phyloP scores from a whole-genome alignment of 2,797 vertebrate species.

The Halcyon leucocephala region DNA sequence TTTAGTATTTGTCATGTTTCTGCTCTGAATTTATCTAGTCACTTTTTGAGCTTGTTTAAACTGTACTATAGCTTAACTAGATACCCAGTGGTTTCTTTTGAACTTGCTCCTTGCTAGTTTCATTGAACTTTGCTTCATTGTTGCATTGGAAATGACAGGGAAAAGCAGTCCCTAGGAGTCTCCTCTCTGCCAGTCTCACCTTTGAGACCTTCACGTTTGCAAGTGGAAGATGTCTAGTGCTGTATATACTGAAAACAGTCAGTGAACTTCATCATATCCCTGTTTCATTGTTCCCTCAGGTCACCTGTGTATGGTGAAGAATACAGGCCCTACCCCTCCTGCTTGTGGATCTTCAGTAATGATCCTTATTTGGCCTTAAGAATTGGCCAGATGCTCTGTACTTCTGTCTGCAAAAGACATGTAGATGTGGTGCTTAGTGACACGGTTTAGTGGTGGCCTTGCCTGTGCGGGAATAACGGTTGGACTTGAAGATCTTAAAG shows the following conservation, averaged over 20 bases:
- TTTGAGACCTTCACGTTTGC: neutral
- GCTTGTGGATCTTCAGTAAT: fast-evolving
- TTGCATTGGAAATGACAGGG: neutral
- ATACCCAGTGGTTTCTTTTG: neutral
- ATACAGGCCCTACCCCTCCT: fast-evolving
- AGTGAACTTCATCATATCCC: neutral
- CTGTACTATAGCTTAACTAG: neutral
- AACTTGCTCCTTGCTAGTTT: neutral
- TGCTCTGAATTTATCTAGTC: neutral
- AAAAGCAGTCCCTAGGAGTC: neutral
- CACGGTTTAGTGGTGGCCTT: neutral
- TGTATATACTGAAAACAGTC: neutral
- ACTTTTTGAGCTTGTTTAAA: neutral
- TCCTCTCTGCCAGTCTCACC: neutral
- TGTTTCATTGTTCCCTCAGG: neutral
- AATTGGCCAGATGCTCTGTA: fast-evolving
- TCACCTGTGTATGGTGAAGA: fast-evolving
- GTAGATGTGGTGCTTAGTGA: neutral
- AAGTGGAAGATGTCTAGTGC: neutral
- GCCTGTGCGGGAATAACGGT: neutral
- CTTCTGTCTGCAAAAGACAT: neutral
- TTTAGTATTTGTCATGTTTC: neutral
- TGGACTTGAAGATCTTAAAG: neutral
- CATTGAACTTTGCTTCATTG: neutral
- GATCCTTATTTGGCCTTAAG: neutral